These are phyloP conservation scores for Leptinotarsa juncta DNA, from an alignment of 2,888 invertebrate species.

Conservation along the genomic window DNA sequence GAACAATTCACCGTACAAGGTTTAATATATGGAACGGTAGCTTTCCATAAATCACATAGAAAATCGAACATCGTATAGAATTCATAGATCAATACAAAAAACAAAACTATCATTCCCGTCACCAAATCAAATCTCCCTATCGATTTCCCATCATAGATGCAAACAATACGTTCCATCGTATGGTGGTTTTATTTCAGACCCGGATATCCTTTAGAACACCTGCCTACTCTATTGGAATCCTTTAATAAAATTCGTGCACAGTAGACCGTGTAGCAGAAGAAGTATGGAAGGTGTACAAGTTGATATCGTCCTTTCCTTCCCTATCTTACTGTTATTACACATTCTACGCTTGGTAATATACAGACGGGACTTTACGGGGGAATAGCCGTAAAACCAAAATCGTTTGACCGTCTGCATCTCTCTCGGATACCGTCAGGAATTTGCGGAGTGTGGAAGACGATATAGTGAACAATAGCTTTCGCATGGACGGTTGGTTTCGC, in stretches of 20 bases:
- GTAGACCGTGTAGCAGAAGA: slow-evolving; percentile 35
- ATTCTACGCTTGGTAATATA: slow-evolving; percentile 53
- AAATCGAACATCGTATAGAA: too few species aligned
- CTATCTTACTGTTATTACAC: slow-evolving; percentile 53
- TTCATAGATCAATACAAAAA: neutral
- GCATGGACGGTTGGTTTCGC: slow-evolving; percentile 23
- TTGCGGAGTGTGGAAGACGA: slow-evolving; percentile 18
- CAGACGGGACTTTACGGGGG: slow-evolving; percentile 49
- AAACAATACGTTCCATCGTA: slow-evolving; percentile 10
- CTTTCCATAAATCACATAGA: too few species aligned
- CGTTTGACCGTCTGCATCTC: slow-evolving; percentile 48
- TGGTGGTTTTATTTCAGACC: slow-evolving; percentile 28
- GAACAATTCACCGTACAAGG: too few species aligned
- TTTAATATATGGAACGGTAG: too few species aligned
- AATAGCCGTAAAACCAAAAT: slow-evolving; percentile 52
- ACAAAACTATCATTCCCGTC: slow-evolving; percentile 4
- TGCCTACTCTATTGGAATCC: slow-evolving; percentile 33
- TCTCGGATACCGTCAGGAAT: slow-evolving; percentile 13
- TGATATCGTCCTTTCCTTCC: slow-evolving; percentile 25
- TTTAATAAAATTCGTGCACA: slow-evolving; percentile 45
- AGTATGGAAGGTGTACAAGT: slow-evolving; percentile 26
- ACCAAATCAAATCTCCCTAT: slow-evolving; percentile 3
- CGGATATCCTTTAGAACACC: slow-evolving; percentile 31
- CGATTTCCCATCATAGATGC: slow-evolving; percentile 20
- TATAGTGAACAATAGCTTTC: slow-evolving; percentile 33